Evolutionary conservation across 1,140 invertebrate genomes (phyloP), one percentile per base, ranked within the genome.

Genomic region (Panagrolaimus sp.): DNA sequence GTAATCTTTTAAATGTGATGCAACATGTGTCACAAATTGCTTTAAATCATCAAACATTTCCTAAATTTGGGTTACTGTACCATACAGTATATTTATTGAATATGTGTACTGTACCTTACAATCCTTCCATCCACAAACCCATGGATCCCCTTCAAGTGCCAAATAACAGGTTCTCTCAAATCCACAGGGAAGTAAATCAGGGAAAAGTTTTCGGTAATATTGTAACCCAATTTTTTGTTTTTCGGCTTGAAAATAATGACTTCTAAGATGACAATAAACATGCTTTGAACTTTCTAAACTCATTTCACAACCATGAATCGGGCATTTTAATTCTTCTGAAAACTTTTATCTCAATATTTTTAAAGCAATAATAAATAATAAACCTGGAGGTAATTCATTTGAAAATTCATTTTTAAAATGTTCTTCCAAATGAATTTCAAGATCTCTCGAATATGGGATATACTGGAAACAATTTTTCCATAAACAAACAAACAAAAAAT

Each of bases 401-500:
- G 52, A 21, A 58, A 26, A 58, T 58, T 58, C 52, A 58, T 58
- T 58, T 28, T 14, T 58, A 24, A 26, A 58, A 21, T 58, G 52
- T 10, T 58, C 15, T 12, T 5, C 28, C 3, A 58, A 14, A 58
- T 58, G 52, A 28, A 12, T 21, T 21, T 58, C 52, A 58, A 58
- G 52, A 12, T 28, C 52, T 38, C 7, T 2, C 7, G 32, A 2
- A 7, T 7, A 4, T 38, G 32, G 7, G 7, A 38, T 38, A 38
- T 7, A 38, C 7, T 38, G 2, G 7, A 38, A 38, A 38, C 32
- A 38, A 38, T 38, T 38, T 38, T 38, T 38, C 32, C 32, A 38
- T 7, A 38, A 38, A 38, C 32, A 38, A 38, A 38, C 32, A 38
- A 38, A 38, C 7, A 7, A 4, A 38, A 38, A 38, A 38, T 38